Evolutionary conservation across 2,113 vertebrate species (phyloP).

Genomic region (Bubo blakistoni): DNA sequence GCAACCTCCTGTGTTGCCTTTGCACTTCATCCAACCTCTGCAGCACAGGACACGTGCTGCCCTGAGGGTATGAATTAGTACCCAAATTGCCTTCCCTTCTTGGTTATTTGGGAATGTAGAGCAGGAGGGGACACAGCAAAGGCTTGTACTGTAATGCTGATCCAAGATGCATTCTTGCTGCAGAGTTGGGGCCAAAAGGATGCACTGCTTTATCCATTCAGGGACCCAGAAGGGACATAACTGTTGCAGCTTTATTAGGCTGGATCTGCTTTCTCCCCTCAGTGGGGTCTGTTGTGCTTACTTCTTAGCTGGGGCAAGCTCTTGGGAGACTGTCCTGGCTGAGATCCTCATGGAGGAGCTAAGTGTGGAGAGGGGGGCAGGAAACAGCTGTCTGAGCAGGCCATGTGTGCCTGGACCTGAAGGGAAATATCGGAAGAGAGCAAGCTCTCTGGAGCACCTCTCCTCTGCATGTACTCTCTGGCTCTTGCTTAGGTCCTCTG

Average conservation of each 20-base stretch:
- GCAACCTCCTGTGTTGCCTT: not conserved
- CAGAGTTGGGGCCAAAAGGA: not conserved
- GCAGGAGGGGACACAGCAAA: not conserved
- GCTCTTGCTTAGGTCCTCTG: constrained; percentile 81
- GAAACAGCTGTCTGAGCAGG: not conserved
- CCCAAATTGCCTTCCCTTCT: not conserved
- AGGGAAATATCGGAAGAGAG: not conserved
- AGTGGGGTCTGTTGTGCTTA: not conserved
- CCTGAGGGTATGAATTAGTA: not conserved
- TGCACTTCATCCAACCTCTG: not conserved
- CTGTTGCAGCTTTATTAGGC: not conserved
- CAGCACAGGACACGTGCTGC: not conserved
- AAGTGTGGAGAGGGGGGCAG: not conserved
- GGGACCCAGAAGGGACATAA: not conserved
- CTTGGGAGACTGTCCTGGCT: not conserved
- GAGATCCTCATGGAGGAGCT: not conserved
- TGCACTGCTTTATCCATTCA: not conserved
- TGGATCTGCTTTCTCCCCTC: not conserved
- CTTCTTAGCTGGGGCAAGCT: not conserved
- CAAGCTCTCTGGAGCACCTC: not conserved
- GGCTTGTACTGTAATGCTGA: not conserved
- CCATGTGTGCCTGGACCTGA: not conserved
- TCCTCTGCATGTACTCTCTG: not conserved
- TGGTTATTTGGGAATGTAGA: not conserved
- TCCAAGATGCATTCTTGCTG: not conserved